Evolutionary conservation across 1,140 invertebrate genomes (phyloP), one percentile per base, ranked within the genome.

Genomic region (Camponotus pennsylvanicus): DNA sequence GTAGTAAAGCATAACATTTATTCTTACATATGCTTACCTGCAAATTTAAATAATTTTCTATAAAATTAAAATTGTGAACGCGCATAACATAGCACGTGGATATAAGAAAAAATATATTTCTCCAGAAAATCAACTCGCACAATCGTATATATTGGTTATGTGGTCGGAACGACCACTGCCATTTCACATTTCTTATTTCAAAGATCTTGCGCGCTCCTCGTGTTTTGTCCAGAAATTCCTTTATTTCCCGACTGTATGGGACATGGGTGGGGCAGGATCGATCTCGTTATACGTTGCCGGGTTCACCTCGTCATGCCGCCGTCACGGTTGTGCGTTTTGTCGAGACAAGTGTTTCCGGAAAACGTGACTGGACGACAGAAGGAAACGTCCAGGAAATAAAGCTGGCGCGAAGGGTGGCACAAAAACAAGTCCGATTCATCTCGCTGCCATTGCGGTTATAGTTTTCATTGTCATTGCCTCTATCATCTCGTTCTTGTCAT

Each of bases 351-450:
- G 87, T 71, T 34, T 77, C 59, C 87, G 42, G 40, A 37, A 75
- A 82, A 89, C 88, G 88, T 90, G 88, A 90, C 89, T 88, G 76
- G 86, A 89, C 86, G 88, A 80, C 86, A 61, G 80, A 89, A 85
- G 64, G 71, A 85, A 84, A 87, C 45, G 82, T 89, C 66, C 63
- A 52, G 76, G 76, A 85, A 87, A 87, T 89, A 90, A 87, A 87
- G 59, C 85, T 52, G n/a, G 27, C 45, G 34, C 11, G 40, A 70
- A 69, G 32, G 57, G 13, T 42, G 59, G 63, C 63, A 73, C 49
- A 87, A 77, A 85, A 90, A 87, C 77, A 73, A 59, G 40, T 73
- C 40, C 27, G 42, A 73, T 55, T 27, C 57, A 83, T 73, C 40
- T 83, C 52, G 49, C 5, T 32, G 40, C 32, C 40, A 66, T 11